Base-by-base conservation (phyloP, 2,888 invertebrate species). In the Campopleginae sp. region DNA sequence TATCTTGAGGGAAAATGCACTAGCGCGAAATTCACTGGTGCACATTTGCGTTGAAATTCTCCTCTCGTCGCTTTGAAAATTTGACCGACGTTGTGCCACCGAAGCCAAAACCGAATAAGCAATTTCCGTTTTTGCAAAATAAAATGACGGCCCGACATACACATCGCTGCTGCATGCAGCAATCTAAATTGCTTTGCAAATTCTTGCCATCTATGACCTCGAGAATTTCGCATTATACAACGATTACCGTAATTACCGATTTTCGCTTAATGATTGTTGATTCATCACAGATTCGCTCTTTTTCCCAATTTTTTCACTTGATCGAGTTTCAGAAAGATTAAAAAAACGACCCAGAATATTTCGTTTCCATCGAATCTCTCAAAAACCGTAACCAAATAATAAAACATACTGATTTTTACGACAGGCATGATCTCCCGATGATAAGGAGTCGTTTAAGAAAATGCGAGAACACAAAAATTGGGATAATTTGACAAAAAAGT, bases 51-150 rank as follows among this genome's bases (percentile, higher is more conserved):
- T 31, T 17, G 27, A 31, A 70, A 70, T 46, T 23, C 46, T 70
- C n/a, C 4, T 42, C 38, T 48, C 19, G 12, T 61, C n/a, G 8
- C 27, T 75, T 63, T n/a, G 61, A 46, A 63, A n/a, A 61, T 75
- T 75, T 75, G 38, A 61, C 46, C 44, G 27, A 1, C n/a, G 31
- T 31, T n/a, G 3, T 48, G n/a, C 12, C 6, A 58, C 72, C 42
- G 27, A 46, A 46, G 74, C 46, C 46, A 75, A 63, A 61, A 63
- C 46, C 74, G 46, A 75, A 63, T 38, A 31, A 75, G 74, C 74
- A 75, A 75, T 75, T 63, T 61, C n/a, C 46, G 46, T 61, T 61
- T 58, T 42, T 58, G 33, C 74, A 8, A 63, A 58, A 44, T 17
- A 46, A 48, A 31, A n/a, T 42, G 61, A 44, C 10, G 31, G 19